phyloP scores from a whole-genome alignment of 2,113 vertebrate genomes.

The Triplophysa dalaica region DNA sequence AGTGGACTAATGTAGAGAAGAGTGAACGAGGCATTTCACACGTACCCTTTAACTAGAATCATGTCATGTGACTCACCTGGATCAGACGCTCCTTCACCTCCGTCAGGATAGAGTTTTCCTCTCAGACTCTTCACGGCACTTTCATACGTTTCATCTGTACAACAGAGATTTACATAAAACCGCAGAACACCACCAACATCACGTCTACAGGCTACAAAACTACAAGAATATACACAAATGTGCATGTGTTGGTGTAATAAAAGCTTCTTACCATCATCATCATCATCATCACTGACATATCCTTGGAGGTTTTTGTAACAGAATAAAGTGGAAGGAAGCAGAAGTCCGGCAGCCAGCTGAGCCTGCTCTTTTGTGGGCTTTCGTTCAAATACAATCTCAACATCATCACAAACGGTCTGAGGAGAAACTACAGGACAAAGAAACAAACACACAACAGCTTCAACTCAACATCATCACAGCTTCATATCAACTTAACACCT shows the following conservation, averaged over 20 bases:
- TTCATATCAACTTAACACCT: not conserved
- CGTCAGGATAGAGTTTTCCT: slow-evolving; percentile 85
- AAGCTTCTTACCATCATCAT: slow-evolving; percentile 81
- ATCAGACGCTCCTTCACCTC: slow-evolving; percentile 55
- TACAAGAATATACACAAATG: no score
- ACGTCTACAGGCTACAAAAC: no score
- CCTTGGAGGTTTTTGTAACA: slow-evolving; percentile 91
- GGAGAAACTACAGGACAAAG: slow-evolving; percentile 53
- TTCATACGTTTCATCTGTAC: slow-evolving; percentile 91
- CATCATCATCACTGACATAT: slow-evolving; percentile 83
- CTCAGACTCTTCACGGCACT: slow-evolving; percentile 88
- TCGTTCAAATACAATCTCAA: slow-evolving; percentile 83
- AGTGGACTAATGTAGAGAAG: no score
- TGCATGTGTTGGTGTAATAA: no score
- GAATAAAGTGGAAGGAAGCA: slow-evolving; percentile 91
- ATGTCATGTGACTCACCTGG: slow-evolving; percentile 12
- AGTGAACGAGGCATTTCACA: no score
- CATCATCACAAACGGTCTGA: slow-evolving; percentile 64
- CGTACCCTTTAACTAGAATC: no score
- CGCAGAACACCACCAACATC: not conserved
- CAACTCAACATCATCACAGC: not conserved
- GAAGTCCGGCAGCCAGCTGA: slow-evolving; percentile 80
- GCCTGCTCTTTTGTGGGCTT: slow-evolving; percentile 86
- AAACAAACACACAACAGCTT: slow-evolving; percentile 1
- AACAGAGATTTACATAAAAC: slow-evolving; percentile 19